Base-by-base conservation (phyloP, 30 jellyfish, hydroid and myxozoan species). In the Turritopsis rubra region DNA sequence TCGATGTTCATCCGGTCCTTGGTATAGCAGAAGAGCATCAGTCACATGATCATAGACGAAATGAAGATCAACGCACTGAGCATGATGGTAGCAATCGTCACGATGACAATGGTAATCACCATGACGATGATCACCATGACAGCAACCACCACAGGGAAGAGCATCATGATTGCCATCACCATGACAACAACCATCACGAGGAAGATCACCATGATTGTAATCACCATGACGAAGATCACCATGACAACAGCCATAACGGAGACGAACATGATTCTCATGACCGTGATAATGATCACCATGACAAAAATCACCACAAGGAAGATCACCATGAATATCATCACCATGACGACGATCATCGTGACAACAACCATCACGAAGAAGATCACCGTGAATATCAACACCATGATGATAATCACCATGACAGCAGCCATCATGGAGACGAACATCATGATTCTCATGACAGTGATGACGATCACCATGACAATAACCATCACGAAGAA, bases 381-480 rank as follows among this genome's bases (percentile, higher is more conserved):
- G n/a, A n/a, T n/a, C n/a, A n/a, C n/a, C n/a, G n/a, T n/a, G n/a
- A n/a, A n/a, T n/a, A n/a, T n/a, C n/a, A n/a, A n/a, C n/a, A 78
- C 28, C 81, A 78, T 78, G 85, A 28, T 24, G 30, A 78, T 26
- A n/a, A n/a, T n/a, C n/a, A n/a, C n/a, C n/a, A n/a, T n/a, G n/a
- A n/a, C n/a, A n/a, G n/a, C n/a, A n/a, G n/a, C n/a, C n/a, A n/a
- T n/a, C n/a, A n/a, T n/a, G n/a, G n/a, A n/a, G n/a, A n/a, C n/a
- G n/a, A n/a, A n/a, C n/a, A n/a, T n/a, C n/a, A n/a, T n/a, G n/a
- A n/a, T n/a, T n/a, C n/a, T n/a, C n/a, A n/a, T n/a, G n/a, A n/a
- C n/a, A n/a, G n/a, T n/a, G n/a, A n/a, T n/a, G n/a, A n/a, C n/a
- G n/a, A n/a, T n/a, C 22, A 68, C 77, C 77, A 68, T 27, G 77